These are phyloP conservation scores for Parochlus steinenii DNA, from an alignment of 2,888 invertebrate genomes.

Conservation along the genomic window DNA sequence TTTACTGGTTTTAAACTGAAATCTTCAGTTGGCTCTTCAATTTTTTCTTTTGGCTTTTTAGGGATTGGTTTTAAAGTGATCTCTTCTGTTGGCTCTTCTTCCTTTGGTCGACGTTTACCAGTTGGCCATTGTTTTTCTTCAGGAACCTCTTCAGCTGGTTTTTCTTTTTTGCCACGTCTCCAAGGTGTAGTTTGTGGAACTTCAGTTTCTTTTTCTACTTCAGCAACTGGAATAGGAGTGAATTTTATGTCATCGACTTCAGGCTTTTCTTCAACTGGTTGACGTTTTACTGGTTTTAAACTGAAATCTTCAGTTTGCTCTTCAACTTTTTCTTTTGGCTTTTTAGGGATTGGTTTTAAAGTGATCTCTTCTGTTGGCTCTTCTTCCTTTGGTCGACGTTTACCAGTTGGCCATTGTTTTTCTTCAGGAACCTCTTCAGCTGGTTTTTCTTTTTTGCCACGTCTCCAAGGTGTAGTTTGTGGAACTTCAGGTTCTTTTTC, in stretches of 20 bases:
- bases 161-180: conserved; percentile 19
- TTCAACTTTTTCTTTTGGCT: conserved; percentile 22
- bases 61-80: conserved; percentile 29
- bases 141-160: conserved; percentile 19
- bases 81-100: conserved; percentile 29
- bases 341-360: conserved; percentile 32
- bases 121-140: conserved; percentile 25
- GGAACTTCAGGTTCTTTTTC: conserved; percentile 16
- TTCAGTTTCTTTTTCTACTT: conserved; percentile 17
- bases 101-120: conserved; percentile 23
- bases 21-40: conserved; percentile 16
- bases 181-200: conserved; percentile 14
- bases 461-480: conserved; percentile 16
- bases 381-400: conserved; percentile 25
- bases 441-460: conserved; percentile 18
- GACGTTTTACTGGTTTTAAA: conserved; percentile 26
- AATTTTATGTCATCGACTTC: conserved; percentile 15
- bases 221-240: conserved; percentile 18
- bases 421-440: conserved; percentile 24
- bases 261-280: conserved; percentile 18
- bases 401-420: conserved; percentile 23
- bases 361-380: conserved; percentile 31
- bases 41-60: conserved; percentile 18
- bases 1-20: background rate
- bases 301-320: conserved; percentile 29